A percentile compares a stretch with the other conserved stretches of the same genome.
phyloP scores from a whole-genome alignment of 2,888 invertebrate species.

The Rotaria socialis region DNA sequence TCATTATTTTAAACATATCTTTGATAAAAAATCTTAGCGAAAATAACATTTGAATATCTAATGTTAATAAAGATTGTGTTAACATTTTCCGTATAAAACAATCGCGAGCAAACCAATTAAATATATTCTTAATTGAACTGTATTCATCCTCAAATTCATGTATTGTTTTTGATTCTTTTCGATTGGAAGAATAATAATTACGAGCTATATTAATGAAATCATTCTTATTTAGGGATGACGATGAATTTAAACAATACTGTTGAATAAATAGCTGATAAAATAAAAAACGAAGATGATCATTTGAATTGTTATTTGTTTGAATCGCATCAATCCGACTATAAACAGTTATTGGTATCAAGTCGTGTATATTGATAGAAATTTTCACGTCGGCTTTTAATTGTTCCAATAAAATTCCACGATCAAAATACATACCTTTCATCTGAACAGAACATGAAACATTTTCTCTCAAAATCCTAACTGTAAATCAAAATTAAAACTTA shows the following conservation, averaged over 20 bases:
- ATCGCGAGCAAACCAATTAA: background rate
- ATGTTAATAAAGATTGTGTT: background rate
- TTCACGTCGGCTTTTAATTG: background rate
- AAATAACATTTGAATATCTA: background rate
- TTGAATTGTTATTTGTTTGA: background rate
- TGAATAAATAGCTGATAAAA: conserved; percentile 20
- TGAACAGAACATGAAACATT: background rate
- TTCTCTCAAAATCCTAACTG: too few species aligned
- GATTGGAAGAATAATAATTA: background rate
- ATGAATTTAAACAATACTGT: background rate
- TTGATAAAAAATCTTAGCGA: background rate
- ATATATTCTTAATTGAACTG: background rate
- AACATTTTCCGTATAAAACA: background rate
- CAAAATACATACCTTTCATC: conserved; percentile 8
- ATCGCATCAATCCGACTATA: conserved; percentile 12
- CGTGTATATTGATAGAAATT: background rate
- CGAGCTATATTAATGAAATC: background rate
- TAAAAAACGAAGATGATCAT: background rate
- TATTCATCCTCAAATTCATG: background rate
- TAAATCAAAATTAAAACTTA: too few species aligned
- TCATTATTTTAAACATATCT: background rate
- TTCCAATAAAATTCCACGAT: background rate
- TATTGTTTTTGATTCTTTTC: background rate
- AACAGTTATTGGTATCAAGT: conserved; percentile 15
- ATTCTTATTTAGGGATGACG: background rate